Evolutionary conservation across 53 echinoderm and acorn worm species (phyloP).

Genomic region (Temnopleurus reevesii): DNA sequence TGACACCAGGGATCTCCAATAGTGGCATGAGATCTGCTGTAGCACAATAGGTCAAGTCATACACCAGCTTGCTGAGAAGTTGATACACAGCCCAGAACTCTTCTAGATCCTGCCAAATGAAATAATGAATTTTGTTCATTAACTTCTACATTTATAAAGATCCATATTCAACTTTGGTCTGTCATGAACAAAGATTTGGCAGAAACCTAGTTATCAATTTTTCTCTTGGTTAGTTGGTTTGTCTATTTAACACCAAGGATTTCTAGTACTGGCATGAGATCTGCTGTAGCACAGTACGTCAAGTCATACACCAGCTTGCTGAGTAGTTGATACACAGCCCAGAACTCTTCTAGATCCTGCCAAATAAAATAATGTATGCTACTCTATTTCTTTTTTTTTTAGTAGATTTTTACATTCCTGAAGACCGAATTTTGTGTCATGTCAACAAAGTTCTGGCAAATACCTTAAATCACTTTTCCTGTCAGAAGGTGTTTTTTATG

Average conservation of each 20-base stretch:
- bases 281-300: slow-evolving; percentile 86
- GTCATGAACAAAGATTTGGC: too few species aligned
- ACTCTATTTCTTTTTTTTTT: too few species aligned
- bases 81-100: slow-evolving; percentile 97
- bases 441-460: too few species aligned
- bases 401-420: too few species aligned
- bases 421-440: too few species aligned
- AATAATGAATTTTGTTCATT: too few species aligned
- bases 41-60: slow-evolving; percentile 86
- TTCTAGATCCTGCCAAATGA: slow-evolving; percentile 79
- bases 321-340: slow-evolving; percentile 91
- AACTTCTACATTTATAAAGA: too few species aligned
- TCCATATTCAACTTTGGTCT: too few species aligned
- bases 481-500: too few species aligned
- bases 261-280: slow-evolving; percentile 82
- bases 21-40: slow-evolving; percentile 85
- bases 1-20: slow-evolving; percentile 92
- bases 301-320: slow-evolving; percentile 85
- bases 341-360: slow-evolving; percentile 92
- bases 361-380: too few species aligned
- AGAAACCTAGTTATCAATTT: too few species aligned
- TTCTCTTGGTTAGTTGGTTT: background rate
- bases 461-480: too few species aligned
- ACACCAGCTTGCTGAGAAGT: slow-evolving; percentile 80
- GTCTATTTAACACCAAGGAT: slow-evolving; percentile 96